These are phyloP conservation scores for Gasterosteus aculeatus DNA, from an alignment of 2,113 vertebrate species.

Conservation along the genomic window DNA sequence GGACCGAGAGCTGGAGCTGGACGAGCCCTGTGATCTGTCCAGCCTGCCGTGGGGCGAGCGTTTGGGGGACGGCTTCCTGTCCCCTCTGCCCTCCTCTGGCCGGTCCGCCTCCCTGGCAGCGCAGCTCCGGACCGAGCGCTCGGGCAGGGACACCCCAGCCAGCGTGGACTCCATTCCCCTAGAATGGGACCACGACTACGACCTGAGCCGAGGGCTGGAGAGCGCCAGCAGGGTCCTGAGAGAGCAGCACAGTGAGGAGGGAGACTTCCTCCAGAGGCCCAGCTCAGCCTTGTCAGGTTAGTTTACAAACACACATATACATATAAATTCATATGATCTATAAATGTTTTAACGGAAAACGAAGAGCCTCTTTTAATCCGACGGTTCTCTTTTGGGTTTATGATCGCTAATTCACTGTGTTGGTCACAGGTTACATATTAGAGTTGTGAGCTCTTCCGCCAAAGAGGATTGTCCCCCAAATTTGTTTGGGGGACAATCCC, in stretches of 20 bases:
- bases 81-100: conserved; percentile 92
- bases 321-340: not conserved
- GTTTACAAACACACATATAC: conserved; percentile 3
- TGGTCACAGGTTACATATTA: not conserved
- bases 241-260: conserved; percentile 86
- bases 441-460: not conserved
- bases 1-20: conserved; percentile 92
- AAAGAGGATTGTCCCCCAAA: not conserved
- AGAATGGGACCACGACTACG: conserved; percentile 99
- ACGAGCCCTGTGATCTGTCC: conserved; percentile 88
- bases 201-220: conserved; percentile 95
- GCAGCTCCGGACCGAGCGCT: conserved; percentile 88
- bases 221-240: conserved; percentile 82
- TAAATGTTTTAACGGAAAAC: not conserved
- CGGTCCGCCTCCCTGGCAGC: conserved; percentile 89
- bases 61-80: conserved; percentile 84
- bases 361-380: not conserved
- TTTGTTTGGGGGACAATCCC: too few relatives aligned
- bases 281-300: conserved; percentile 87
- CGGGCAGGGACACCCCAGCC: conserved; percentile 93
- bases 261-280: conserved; percentile 81
- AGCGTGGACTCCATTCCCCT: conserved; percentile 97
- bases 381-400: not conserved
- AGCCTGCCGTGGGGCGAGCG: conserved; percentile 90
- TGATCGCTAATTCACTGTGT: not conserved